Conservation (phyloP, 2,797 vertebrate genomes). For the Ciconia nigra region DNA sequence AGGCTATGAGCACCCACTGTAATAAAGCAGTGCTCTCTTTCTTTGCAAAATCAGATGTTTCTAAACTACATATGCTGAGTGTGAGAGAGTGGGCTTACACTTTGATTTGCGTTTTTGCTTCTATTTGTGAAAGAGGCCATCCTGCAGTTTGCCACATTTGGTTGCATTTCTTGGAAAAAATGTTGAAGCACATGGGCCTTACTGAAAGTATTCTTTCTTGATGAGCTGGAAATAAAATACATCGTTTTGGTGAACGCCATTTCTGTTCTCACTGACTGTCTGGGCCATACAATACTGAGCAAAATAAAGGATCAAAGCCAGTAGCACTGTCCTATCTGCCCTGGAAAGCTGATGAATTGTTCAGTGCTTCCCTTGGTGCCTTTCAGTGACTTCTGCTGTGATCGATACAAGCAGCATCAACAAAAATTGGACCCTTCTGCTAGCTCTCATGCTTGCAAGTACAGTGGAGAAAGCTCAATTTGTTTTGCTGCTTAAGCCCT, state of each 20-base stretch:
- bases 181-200: neutral
- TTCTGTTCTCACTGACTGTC: neutral
- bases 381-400: constrained; percentile 50
- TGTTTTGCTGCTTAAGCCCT: neutral
- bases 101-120: neutral
- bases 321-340: constrained; percentile 48
- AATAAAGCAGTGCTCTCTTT: neutral
- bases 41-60: neutral
- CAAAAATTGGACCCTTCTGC: neutral
- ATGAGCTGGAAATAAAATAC: constrained; percentile 37
- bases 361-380: constrained; percentile 37
- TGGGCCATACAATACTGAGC: constrained; percentile 33
- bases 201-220: neutral
- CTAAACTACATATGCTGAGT: neutral
- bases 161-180: neutral
- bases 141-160: neutral
- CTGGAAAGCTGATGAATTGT: constrained; percentile 63
- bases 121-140: neutral
- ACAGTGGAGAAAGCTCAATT: neutral
- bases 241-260: neutral
- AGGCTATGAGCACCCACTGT: neutral
- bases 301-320: constrained; percentile 61
- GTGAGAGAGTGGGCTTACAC: neutral
- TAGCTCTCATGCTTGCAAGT: neutral
- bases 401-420: neutral